Evolutionary conservation across 2,797 vertebrate genomes (phyloP), one percentile per base, ranked within the genome.

Genomic region (Philypnodon macrostomus): DNA sequence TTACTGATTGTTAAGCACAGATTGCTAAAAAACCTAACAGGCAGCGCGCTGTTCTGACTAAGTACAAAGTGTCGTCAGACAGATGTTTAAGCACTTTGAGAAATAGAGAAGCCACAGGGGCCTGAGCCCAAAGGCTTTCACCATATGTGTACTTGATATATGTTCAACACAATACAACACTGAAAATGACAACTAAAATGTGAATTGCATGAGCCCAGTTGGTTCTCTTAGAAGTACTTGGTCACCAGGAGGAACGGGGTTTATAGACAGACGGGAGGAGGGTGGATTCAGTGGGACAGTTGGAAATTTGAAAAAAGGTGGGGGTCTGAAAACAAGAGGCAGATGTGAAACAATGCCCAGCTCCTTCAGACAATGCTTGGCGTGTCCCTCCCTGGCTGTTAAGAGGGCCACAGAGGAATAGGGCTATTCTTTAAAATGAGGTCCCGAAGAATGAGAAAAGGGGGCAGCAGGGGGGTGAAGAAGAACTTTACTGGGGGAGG

Each of bases 331-430:
- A 89, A 91, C 86, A 88, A 88, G 81, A 85, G 87, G 86, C 87
- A 90, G 87, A 90, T 90, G 87, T 89, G 84, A 88, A 85, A 87
- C 85, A 85, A 90, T 86, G 80, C 72, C 32, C 12, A 56, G 67
- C 73, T 88, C 67, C 69, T 80, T 30, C 77, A 81, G 69, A 89
- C 87, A 88, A 88, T 86, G 85, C 80, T 85, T 65, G 42, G 63
- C 79, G 83, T 86, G 83, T 87, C 77, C 83, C 80, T 80, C 75
- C 83, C 57, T 78, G 47, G 75, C 84, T 75, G 77, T 72, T 82
- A 44, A 79, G 79, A 80, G 70, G 81, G 76, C 78, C 84, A 78
- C 75, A 19, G 51, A 82, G 89, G 85, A 90, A 89, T 79, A 87
- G 66, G 66, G 61, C 73, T 61, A 70, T 88, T 88, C 84, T 77